Evolutionary conservation across 2,797 vertebrate species (phyloP).

Genomic region (Xerus rutilus): DNA sequence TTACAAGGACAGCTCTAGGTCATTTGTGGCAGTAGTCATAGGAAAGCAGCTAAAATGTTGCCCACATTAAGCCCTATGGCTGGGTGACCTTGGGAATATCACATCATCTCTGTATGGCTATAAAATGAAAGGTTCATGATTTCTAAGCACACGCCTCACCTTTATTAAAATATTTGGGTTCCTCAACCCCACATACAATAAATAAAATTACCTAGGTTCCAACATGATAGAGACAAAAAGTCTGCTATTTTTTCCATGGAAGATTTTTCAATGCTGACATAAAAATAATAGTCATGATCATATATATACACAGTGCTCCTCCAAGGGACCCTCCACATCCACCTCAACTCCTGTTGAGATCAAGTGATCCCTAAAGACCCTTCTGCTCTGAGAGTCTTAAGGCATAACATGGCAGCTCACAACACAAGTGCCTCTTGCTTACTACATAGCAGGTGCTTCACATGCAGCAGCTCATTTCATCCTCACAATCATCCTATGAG

Average conservation of each 20-base stretch:
- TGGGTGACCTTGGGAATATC: conserved; percentile 34
- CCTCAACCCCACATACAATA: neutral
- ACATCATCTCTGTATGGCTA: conserved; percentile 9
- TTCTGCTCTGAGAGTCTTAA: neutral
- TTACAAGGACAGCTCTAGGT: conserved; percentile 8
- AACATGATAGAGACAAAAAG: conserved; percentile 48
- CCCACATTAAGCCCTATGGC: conserved; percentile 34
- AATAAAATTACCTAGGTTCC: neutral
- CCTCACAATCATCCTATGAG: neutral
- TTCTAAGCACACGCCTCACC: conserved; percentile 18
- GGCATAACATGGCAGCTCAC: neutral
- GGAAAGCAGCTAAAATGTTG: neutral
- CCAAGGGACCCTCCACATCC: neutral
- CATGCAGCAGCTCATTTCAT: neutral
- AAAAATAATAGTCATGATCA: neutral
- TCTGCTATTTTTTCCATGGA: neutral
- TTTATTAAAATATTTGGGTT: conserved; percentile 54
- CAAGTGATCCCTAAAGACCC: neutral
- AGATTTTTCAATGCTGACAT: conserved; percentile 22
- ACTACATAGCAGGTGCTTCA: neutral
- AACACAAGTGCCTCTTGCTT: neutral
- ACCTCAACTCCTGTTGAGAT: neutral
- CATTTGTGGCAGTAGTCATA: neutral
- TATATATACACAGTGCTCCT: neutral
- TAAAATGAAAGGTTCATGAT: conserved; percentile 48